These are phyloP conservation scores for Thaumatotibia leucotreta DNA, from an alignment of 1,140 invertebrate genomes.

Conservation along the genomic window DNA sequence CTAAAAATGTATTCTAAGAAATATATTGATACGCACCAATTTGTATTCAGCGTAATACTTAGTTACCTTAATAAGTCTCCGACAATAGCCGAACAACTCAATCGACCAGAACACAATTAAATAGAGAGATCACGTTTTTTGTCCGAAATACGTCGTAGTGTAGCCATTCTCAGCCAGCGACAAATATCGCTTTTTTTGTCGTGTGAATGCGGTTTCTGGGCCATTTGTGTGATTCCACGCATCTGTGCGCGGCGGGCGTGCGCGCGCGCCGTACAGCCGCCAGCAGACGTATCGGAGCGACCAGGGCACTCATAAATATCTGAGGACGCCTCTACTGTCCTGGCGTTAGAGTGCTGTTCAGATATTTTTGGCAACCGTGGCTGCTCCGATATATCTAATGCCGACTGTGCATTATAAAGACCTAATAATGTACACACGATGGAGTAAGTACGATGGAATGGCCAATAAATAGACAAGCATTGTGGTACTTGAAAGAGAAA, in stretches of 20 bases:
- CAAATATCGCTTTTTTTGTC: conserved; percentile 1
- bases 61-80: not conserved
- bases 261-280: not conserved
- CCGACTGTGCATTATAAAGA: not conserved
- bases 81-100: conserved; percentile 5
- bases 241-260: not conserved
- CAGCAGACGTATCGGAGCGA: too few relatives aligned
- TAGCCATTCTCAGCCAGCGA: conserved; percentile 5
- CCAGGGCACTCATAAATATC: too few relatives aligned
- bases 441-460: not conserved
- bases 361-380: too few relatives aligned
- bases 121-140: not conserved
- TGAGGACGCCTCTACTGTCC: too few relatives aligned
- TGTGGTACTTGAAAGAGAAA: not conserved
- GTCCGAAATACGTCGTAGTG: not conserved
- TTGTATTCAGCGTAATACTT: too few relatives aligned
- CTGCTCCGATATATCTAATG: too few relatives aligned
- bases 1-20: too few relatives aligned
- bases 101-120: not conserved
- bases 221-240: conserved; percentile 11
- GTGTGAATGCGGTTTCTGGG: conserved; percentile 19
- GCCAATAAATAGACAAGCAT: not conserved
- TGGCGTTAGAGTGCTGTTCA: too few relatives aligned
- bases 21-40: too few relatives aligned
- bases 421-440: conserved; percentile 9